phyloP scores from a whole-genome alignment of 2,888 invertebrate species.

The Eulithis testata region DNA sequence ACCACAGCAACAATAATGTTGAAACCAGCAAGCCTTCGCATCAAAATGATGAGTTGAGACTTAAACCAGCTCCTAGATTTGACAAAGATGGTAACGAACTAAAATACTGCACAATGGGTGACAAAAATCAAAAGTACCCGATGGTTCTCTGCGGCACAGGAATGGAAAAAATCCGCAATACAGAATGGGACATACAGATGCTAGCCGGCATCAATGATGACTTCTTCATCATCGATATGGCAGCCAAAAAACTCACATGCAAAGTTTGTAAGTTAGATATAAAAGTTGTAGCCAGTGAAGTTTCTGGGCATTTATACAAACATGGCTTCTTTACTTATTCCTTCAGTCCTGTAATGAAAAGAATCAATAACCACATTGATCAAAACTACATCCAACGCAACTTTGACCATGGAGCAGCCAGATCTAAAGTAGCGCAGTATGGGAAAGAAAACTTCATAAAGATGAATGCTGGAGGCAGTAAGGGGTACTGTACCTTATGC shows the following conservation, averaged over 20 bases:
- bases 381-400: conserved; percentile 27
- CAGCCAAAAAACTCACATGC: conserved; percentile 49
- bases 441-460: conserved; percentile 59
- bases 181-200: conserved; percentile 36
- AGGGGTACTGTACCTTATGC: conserved; percentile 63
- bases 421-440: conserved; percentile 55
- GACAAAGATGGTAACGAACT: conserved; percentile 15
- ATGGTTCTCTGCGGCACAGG: conserved; percentile 21
- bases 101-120: conserved; percentile 13
- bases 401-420: conserved; percentile 51
- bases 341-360: conserved; percentile 1
- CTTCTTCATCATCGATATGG: conserved; percentile 49
- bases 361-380: conserved; percentile 13
- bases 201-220: conserved; percentile 45
- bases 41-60: not conserved
- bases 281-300: conserved; percentile 35
- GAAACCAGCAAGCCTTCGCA: not conserved
- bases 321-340: conserved; percentile 32
- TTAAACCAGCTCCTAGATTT: not conserved
- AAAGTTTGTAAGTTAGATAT: conserved; percentile 52
- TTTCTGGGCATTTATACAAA: conserved; percentile 46
- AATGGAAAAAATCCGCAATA: conserved; percentile 27
- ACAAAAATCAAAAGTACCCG: conserved; percentile 1
- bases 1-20: conserved; percentile 25
- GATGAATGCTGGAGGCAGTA: conserved; percentile 58